A percentile compares a stretch with the other conserved stretches of the same genome.
phyloP scores from a whole-genome alignment of 2,888 invertebrate species.

The Xestia c-nigrum region DNA sequence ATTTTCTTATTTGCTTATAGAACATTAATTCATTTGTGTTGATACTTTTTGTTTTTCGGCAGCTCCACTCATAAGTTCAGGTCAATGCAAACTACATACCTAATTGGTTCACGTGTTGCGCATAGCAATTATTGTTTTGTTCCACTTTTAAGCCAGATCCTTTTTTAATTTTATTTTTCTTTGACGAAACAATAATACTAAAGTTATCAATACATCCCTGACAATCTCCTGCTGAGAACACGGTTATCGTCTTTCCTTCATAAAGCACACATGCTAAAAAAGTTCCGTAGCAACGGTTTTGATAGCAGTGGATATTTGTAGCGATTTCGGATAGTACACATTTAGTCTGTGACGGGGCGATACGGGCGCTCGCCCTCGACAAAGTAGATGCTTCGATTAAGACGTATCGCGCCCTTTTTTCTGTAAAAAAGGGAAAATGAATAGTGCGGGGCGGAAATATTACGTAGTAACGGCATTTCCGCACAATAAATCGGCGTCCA shows the following conservation, averaged over 20 bases:
- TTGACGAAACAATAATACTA: conserved; percentile 27
- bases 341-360: conserved; percentile 50
- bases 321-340: conserved; percentile 28
- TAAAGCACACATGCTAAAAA: conserved; percentile 61
- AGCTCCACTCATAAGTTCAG: not conserved
- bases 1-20: conserved; percentile 74
- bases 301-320: conserved; percentile 42
- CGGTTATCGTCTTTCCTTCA: conserved; percentile 39
- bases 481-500: conserved; percentile 90
- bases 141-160: not conserved
- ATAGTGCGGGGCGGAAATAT: conserved; percentile 90
- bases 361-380: conserved; percentile 67
- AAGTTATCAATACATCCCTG: conserved; percentile 38
- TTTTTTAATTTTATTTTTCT: conserved; percentile 5
- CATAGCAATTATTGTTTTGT: not conserved
- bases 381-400: conserved; percentile 83
- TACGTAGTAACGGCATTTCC: conserved; percentile 90
- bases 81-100: not conserved
- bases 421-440: conserved; percentile 89
- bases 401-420: conserved; percentile 90
- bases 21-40: conserved; percentile 41
- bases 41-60: not conserved
- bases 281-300: conserved; percentile 37
- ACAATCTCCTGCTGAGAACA: conserved; percentile 47
- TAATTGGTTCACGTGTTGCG: not conserved